phyloP scores from a whole-genome alignment of 2,888 invertebrate species.

The Phrixothrix hirtus region DNA sequence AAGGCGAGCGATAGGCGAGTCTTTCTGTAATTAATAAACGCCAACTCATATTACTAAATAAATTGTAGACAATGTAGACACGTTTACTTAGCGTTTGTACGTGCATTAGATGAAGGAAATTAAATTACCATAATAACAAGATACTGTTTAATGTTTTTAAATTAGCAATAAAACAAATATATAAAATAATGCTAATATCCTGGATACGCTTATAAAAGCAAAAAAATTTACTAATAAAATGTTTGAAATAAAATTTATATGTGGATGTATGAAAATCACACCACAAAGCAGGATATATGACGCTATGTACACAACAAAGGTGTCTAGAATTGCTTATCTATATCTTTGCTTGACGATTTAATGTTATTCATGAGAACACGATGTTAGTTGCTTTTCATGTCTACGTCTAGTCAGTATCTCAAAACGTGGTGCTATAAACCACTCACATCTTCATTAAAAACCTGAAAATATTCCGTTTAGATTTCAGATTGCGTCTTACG shows the following conservation, averaged over 20 bases:
- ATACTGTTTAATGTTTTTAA: too few relatives aligned
- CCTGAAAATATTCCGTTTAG: constrained; percentile 11
- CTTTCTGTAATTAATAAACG: too few relatives aligned
- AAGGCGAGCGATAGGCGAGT: too few relatives aligned
- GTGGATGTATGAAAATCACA: too few relatives aligned
- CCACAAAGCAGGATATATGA: constrained; percentile 9
- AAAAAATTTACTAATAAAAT: not conserved
- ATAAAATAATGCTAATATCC: too few relatives aligned
- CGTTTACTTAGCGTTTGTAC: too few relatives aligned
- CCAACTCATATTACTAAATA: too few relatives aligned
- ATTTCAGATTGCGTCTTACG: constrained; percentile 17
- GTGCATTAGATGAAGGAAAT: too few relatives aligned
- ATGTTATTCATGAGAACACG: constrained; percentile 24
- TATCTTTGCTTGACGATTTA: constrained; percentile 13
- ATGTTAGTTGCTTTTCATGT: constrained; percentile 18
- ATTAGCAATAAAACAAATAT: too few relatives aligned
- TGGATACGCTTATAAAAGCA: not conserved
- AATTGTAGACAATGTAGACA: too few relatives aligned
- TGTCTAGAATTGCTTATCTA: constrained; percentile 24
- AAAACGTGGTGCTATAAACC: constrained; percentile 21
- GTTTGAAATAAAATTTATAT: too few relatives aligned
- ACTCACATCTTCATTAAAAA: constrained; percentile 31
- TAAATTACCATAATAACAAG: too few relatives aligned
- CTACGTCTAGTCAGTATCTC: constrained; percentile 16
- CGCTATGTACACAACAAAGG: constrained; percentile 11